Percentiles rank a stretch among this genome's conserved stretches.
phyloP scores from a whole-genome alignment of 1,140 invertebrate species.

The Magallana ariakensis region DNA sequence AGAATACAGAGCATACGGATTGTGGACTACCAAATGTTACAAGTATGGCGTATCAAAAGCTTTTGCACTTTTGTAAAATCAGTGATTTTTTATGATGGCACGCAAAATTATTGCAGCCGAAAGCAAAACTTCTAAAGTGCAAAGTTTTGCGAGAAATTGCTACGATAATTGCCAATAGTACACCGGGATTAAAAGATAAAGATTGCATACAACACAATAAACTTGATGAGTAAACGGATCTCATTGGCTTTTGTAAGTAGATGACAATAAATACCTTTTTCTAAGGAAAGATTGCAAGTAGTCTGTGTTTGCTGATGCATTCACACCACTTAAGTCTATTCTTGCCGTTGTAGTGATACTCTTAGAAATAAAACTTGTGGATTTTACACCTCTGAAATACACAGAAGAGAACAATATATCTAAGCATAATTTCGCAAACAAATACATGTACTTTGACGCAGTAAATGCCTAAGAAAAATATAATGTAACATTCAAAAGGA shows the following conservation, averaged over 20 bases:
- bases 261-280: conserved; percentile 9
- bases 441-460: too few relatives aligned
- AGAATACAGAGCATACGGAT: too few relatives aligned
- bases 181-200: too few relatives aligned
- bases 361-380: not conserved
- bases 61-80: not conserved
- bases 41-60: too few relatives aligned
- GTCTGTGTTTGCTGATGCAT: not conserved
- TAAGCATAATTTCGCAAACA: too few relatives aligned
- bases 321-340: not conserved
- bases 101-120: not conserved
- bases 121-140: not conserved
- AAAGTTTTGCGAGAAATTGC: not conserved
- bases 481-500: too few relatives aligned
- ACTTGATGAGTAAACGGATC: not conserved
- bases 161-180: not conserved
- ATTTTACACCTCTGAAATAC: not conserved
- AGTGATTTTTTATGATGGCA: not conserved
- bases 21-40: too few relatives aligned
- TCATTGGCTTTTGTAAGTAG: too few relatives aligned
- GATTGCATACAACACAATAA: not conserved
- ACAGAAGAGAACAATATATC: too few relatives aligned
- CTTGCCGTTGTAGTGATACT: not conserved
- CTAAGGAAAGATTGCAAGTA: conserved; percentile 9
- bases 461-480: too few relatives aligned